A percentile compares a stretch with the other conserved stretches of the same genome.
These are phyloP conservation scores for Scolopax bukidnonensis DNA, from an alignment of 2,797 vertebrate species.

Conservation along the genomic window DNA sequence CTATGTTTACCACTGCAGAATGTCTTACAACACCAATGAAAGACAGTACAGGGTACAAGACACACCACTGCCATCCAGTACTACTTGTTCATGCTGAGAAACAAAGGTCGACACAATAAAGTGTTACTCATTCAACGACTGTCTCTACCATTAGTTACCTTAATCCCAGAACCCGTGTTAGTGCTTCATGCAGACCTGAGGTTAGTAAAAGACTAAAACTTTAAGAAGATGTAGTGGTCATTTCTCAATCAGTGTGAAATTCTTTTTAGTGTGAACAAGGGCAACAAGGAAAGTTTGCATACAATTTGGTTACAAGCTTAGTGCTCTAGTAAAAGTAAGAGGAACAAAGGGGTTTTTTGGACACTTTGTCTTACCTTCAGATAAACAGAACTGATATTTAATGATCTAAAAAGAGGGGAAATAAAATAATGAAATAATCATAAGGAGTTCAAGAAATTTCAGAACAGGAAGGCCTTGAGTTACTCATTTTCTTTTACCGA, in stretches of 20 bases:
- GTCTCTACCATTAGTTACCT: constrained; percentile 78
- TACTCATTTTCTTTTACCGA: constrained; percentile 74
- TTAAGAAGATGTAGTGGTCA: constrained; percentile 76
- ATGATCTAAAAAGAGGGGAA: constrained; percentile 97
- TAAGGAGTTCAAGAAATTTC: constrained; percentile 80
- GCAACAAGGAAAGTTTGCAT: constrained; percentile 78
- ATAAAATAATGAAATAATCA: constrained; percentile 86
- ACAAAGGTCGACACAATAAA: constrained; percentile 77
- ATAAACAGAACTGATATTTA: constrained; percentile 98
- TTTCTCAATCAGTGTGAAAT: constrained; percentile 76
- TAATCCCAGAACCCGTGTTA: constrained; percentile 81
- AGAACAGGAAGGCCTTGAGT: constrained; percentile 82
- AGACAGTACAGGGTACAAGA: constrained; percentile 78
- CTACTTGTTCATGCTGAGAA: constrained; percentile 83
- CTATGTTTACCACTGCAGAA: constrained; percentile 61
- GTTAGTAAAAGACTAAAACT: constrained; percentile 81
- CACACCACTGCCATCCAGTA: constrained; percentile 75
- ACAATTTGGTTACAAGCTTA: constrained; percentile 80
- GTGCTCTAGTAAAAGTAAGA: constrained; percentile 79
- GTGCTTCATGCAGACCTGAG: constrained; percentile 87
- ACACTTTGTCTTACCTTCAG: constrained; percentile 96
- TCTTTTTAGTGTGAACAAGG: constrained; percentile 81
- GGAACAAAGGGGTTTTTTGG: constrained; percentile 81
- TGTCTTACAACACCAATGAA: constrained; percentile 68
- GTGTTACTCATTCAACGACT: constrained; percentile 75